These are phyloP conservation scores for Microcaecilia unicolor DNA, from an alignment of 2,797 vertebrate genomes.

Conservation along the genomic window DNA sequence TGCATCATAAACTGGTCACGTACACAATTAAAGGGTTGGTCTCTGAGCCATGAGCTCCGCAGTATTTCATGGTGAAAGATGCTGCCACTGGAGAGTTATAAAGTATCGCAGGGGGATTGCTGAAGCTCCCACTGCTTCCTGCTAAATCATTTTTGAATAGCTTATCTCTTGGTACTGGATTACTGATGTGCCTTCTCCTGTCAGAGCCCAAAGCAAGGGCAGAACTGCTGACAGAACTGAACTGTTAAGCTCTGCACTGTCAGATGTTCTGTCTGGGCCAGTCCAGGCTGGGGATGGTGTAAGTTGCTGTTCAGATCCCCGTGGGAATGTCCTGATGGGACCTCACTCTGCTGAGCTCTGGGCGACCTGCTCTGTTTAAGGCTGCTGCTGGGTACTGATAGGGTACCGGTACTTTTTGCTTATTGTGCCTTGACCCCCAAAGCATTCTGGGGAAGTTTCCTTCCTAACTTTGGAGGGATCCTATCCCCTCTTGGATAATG, in stretches of 20 bases:
- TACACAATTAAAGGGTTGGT: conserved; percentile 18
- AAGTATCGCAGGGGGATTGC: conserved; percentile 8
- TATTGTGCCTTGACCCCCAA: too few species aligned
- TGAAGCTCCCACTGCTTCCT: not conserved
- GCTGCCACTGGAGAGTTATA: not conserved
- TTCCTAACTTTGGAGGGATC: too few species aligned
- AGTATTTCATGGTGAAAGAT: conserved; percentile 9
- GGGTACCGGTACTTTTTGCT: too few species aligned
- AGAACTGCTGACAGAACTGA: not conserved
- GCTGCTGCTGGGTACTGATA: too few species aligned
- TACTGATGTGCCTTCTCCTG: not conserved
- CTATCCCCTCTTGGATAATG: too few species aligned
- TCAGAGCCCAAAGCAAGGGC: too few species aligned
- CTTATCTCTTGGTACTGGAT: not conserved
- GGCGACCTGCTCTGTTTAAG: too few species aligned
- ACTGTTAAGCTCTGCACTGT: not conserved
- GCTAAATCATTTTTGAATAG: not conserved
- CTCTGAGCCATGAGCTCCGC: conserved; percentile 14
- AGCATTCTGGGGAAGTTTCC: not conserved
- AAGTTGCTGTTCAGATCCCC: too few species aligned
- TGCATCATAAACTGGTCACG: not conserved
- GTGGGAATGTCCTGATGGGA: too few species aligned
- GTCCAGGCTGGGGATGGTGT: too few species aligned
- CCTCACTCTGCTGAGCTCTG: too few species aligned
- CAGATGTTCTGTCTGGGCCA: too few species aligned